Percentiles rank a stretch among this genome's conserved stretches.
phyloP scores from a whole-genome alignment of 2,888 invertebrate species.

The Erpobdella octoculata region DNA sequence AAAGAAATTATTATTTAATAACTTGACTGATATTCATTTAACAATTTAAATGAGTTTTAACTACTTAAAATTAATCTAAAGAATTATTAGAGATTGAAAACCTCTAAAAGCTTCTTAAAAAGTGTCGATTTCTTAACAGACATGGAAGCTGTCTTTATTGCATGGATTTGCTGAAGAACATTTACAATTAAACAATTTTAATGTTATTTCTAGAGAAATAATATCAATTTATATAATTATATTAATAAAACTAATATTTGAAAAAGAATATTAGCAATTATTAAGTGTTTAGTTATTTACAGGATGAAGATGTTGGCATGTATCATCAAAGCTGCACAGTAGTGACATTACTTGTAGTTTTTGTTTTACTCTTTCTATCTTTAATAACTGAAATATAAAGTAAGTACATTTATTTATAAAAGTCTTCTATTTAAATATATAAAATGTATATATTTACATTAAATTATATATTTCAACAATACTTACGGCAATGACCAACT shows the following conservation, averaged over 20 bases:
- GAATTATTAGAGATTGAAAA: constrained; percentile 33
- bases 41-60: too few relatives aligned
- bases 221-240: neutral
- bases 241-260: neutral
- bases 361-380: constrained; percentile 11
- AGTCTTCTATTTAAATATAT: too few relatives aligned
- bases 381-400: too few relatives aligned
- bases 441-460: too few relatives aligned
- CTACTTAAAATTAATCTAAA: neutral
- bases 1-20: too few relatives aligned
- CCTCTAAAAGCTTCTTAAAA: constrained; percentile 76
- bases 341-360: constrained; percentile 16
- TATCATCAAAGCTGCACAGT: neutral
- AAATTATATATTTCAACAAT: too few relatives aligned
- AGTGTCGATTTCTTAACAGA: constrained; percentile 85
- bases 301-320: neutral
- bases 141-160: constrained; percentile 85
- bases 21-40: too few relatives aligned
- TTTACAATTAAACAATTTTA: too few relatives aligned
- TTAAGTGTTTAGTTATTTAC: neutral
- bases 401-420: too few relatives aligned
- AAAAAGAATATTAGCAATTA: neutral
- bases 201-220: neutral
- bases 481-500: constrained; percentile 19
- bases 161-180: constrained; percentile 73